Evolutionary conservation across 2,888 invertebrate species (phyloP).

Genomic region (Apamea sordens): DNA sequence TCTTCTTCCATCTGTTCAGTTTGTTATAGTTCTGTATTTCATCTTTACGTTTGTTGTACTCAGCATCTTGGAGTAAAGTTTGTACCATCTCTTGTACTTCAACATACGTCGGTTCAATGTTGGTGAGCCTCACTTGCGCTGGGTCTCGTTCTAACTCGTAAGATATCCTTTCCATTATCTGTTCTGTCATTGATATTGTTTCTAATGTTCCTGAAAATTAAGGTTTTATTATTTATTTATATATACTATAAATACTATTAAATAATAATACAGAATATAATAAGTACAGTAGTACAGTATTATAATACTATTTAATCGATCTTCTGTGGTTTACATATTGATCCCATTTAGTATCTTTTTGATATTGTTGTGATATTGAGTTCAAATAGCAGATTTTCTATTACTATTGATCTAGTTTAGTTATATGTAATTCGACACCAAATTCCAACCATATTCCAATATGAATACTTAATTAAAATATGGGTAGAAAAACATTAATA

Average conservation of each 20-base stretch:
- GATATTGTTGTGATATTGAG: background rate
- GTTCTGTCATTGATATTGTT: slow-evolving; percentile 91
- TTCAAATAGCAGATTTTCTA: background rate
- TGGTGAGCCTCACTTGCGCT: slow-evolving; percentile 84
- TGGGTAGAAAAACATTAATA: background rate
- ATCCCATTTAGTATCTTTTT: background rate
- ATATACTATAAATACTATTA: too few species aligned
- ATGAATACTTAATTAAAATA: background rate
- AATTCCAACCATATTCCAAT: background rate
- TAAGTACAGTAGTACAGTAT: too few species aligned
- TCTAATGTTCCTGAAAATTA: slow-evolving; percentile 90
- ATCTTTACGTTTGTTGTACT: slow-evolving; percentile 89
- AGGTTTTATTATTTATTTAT: background rate
- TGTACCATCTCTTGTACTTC: slow-evolving; percentile 79
- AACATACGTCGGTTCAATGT: slow-evolving; percentile 82
- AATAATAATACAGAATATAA: too few species aligned
- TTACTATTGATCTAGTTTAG: background rate
- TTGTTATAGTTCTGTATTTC: slow-evolving; percentile 91
- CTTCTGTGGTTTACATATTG: background rate
- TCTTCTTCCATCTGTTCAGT: slow-evolving; percentile 94
- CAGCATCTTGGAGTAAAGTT: slow-evolving; percentile 77
- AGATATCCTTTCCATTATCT: slow-evolving; percentile 92
- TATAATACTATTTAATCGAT: too few species aligned
- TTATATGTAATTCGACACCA: background rate
- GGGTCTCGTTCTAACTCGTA: slow-evolving; percentile 90